Conservation (phyloP, 2,113 vertebrate genomes). For the Amphiprion percula region DNA sequence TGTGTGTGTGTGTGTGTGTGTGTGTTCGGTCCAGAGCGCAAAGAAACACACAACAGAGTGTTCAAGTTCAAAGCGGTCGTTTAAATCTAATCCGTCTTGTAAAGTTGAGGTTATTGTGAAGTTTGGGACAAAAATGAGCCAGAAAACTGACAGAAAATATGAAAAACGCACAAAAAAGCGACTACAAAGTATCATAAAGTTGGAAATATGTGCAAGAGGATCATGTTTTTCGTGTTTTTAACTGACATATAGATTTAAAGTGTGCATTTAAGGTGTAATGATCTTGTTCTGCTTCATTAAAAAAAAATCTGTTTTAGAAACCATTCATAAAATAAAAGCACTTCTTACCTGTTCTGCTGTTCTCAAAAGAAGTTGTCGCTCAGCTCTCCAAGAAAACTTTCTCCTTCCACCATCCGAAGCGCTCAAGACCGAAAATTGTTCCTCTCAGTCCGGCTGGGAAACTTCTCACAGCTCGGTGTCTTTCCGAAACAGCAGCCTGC, state of each 20-base stretch:
- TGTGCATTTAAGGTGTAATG: background rate
- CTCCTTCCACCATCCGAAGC: conserved; percentile 37
- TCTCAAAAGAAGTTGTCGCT: conserved; percentile 18
- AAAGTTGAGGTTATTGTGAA: background rate
- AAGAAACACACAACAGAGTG: background rate
- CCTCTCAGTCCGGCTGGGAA: conserved; percentile 28
- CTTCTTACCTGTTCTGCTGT: conserved; percentile 48
- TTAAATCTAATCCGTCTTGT: background rate
- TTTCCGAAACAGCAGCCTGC: background rate
- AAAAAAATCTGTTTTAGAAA: too few relatives aligned
- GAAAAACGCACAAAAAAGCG: background rate
- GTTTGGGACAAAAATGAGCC: background rate
- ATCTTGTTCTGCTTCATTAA: background rate
- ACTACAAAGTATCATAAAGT: too few relatives aligned
- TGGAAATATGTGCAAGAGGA: too few relatives aligned
- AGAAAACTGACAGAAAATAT: background rate
- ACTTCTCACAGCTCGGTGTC: conserved; percentile 19
- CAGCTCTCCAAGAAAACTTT: conserved; percentile 39
- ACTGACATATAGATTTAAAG: background rate
- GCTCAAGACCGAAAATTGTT: conserved; percentile 44
- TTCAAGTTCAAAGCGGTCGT: conserved; percentile 27
- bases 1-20: too few relatives aligned
- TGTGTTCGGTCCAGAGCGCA: conserved; percentile 5
- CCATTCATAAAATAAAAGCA: too few relatives aligned
- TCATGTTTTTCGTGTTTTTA: too few relatives aligned